Evolutionary conservation across 2,113 vertebrate species (phyloP).

Genomic region (Meleagris gallopavo): DNA sequence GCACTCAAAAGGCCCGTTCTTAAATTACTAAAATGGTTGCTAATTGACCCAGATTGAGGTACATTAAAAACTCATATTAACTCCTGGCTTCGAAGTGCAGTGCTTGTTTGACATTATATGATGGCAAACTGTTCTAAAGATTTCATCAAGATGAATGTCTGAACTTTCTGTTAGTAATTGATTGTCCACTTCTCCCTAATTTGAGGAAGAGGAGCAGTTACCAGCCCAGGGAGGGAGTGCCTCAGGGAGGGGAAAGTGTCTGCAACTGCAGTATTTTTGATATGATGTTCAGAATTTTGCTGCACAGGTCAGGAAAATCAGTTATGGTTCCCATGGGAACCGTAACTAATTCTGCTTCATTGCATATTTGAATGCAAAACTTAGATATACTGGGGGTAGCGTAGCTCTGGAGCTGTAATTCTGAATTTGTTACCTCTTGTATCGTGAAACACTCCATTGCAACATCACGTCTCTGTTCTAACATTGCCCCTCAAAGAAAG

Average conservation of each 20-base stretch:
- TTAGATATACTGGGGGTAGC: neutral
- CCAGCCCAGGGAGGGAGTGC: neutral
- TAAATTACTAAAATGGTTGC: neutral
- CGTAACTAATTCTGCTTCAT: slow-evolving; percentile 45
- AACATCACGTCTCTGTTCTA: neutral
- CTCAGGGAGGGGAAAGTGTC: neutral
- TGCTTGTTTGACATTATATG: neutral
- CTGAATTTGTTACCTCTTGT: neutral
- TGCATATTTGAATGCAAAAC: slow-evolving; percentile 53
- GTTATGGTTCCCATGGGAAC: slow-evolving; percentile 72
- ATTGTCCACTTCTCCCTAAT: neutral
- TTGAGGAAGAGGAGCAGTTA: neutral
- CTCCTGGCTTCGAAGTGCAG: neutral
- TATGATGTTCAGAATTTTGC: slow-evolving; percentile 27
- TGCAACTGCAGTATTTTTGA: slow-evolving; percentile 26
- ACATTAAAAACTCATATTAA: neutral
- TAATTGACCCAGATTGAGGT: neutral
- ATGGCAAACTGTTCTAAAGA: neutral
- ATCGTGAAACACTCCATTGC: neutral
- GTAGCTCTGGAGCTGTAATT: neutral
- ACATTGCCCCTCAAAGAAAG: neutral
- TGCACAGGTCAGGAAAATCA: slow-evolving; percentile 65
- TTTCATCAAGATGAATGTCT: neutral
- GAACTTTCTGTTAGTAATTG: neutral
- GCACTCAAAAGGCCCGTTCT: neutral